Percentiles rank a stretch among this genome's conserved stretches.
These are phyloP conservation scores for Hippocampus barbouri DNA, from an alignment of 2,113 vertebrate species.

Conservation along the genomic window DNA sequence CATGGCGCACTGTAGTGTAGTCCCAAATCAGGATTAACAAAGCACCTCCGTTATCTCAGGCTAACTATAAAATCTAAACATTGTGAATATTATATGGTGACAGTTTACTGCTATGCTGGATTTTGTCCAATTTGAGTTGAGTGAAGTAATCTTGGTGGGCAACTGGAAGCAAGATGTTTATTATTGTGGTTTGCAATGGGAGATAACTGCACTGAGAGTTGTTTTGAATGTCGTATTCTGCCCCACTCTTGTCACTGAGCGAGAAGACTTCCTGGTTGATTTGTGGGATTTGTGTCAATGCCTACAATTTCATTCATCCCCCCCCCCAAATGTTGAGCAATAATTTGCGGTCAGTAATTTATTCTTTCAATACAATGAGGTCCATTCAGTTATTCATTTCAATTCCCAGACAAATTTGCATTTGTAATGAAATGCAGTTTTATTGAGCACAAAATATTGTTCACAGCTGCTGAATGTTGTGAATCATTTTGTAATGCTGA, in stretches of 20 bases:
- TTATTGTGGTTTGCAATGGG: not conserved
- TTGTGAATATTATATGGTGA: too few relatives aligned
- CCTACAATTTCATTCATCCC: not conserved
- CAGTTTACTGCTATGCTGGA: too few relatives aligned
- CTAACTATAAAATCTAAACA: too few relatives aligned
- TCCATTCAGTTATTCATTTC: not conserved
- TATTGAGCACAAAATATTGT: not conserved
- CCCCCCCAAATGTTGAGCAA: not conserved
- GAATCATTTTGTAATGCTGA: not conserved
- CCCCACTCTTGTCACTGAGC: not conserved
- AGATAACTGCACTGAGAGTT: not conserved
- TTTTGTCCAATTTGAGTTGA: too few relatives aligned
- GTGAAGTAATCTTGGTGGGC: not conserved
- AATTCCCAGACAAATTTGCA: not conserved
- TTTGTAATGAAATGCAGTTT: not conserved
- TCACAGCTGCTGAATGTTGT: not conserved
- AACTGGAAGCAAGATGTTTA: not conserved
- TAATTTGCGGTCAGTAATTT: not conserved
- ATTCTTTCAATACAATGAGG: not conserved
- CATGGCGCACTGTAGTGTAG: too few relatives aligned
- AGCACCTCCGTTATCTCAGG: too few relatives aligned
- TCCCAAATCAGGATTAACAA: too few relatives aligned
- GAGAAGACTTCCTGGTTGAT: not conserved
- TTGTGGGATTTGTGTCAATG: not conserved
- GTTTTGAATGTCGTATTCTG: not conserved